A percentile compares a stretch with the other conserved stretches of the same genome.
phyloP scores from a whole-genome alignment of 2,113 vertebrate species.

The Siniperca knerii region DNA sequence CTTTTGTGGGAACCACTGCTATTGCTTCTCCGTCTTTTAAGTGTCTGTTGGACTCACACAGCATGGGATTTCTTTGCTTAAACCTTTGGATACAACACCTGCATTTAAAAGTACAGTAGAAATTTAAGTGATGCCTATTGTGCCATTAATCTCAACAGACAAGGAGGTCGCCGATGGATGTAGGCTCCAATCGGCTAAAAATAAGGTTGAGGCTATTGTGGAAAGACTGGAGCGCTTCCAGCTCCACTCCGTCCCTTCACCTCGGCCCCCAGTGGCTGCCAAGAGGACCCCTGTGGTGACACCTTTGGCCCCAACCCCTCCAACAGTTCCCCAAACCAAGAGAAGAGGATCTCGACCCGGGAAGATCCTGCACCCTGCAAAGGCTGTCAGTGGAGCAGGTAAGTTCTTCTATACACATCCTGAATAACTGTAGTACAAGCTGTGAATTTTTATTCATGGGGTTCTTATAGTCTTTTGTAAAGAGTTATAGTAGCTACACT shows the following conservation, averaged over 20 bases:
- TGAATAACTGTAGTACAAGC: background rate
- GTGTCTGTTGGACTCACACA: background rate
- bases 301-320: background rate
- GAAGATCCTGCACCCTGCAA: background rate
- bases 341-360: background rate
- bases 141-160: background rate
- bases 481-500: too few species aligned
- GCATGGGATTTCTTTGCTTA: background rate
- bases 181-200: background rate
- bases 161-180: background rate
- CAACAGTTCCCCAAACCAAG: background rate
- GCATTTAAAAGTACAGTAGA: background rate
- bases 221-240: background rate
- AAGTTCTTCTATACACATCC: background rate
- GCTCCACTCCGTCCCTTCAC: background rate
- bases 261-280: background rate
- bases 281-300: background rate
- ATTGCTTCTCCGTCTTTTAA: background rate
- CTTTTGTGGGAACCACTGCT: background rate
- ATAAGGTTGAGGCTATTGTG: background rate
- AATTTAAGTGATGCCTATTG: background rate
- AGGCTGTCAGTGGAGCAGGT: background rate
- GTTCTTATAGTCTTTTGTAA: background rate
- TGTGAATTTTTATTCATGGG: background rate
- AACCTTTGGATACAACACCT: background rate